Base-by-base conservation (phyloP, 35 echinoderm and acorn worm genomes). In the Lytechinus variegatus region DNA sequence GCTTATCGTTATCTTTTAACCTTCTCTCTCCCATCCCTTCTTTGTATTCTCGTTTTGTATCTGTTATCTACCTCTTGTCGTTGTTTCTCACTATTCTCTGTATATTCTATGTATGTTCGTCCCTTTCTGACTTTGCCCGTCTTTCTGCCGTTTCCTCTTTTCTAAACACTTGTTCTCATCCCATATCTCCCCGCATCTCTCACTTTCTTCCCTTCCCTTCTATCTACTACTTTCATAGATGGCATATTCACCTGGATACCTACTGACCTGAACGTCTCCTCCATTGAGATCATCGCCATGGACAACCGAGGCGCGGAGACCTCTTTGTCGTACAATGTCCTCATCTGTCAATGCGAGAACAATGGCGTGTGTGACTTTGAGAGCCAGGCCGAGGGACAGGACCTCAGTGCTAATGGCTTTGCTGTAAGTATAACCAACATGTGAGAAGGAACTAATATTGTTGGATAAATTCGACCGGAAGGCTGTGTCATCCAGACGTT, bases 291-390 rank as follows among this genome's bases (percentile, higher is more conserved):
- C 66, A 79, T 79, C 9, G 88, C 14, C 28, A 54, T 24, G 29
- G 52, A 54, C 88, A 16, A 90, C 52, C 29, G 88, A 21, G 52
- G 29, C 4, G 88, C 88, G 52, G 29, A 90, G 88, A 52, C 88
- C 10, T 52, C 88, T 14, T 10, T 90, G 29, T 90, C 88, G 5
- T 90, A n/a, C 88, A 54, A 90, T 9, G 88, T 90, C 8, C 33
- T n/a, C 28, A 90, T 90, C 9, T 90, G 88, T 16, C 88, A 21
- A 44, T 90, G 88, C 27, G 88, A 90, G 52, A 90, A 90, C 88
- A 28, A 90, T 0, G 88, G 88, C 28, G 88, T 90, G 29, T 90
- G 88, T 44, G 88, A 90, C 88, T 90, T 90, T 8, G 52, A 90
- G 0, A 90, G 4, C 52, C 29, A 90, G 52, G 88, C 52, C 9